Evolutionary conservation across 1,140 invertebrate genomes (phyloP), one percentile per base, ranked within the genome.

Genomic region (Latrodectus geometricus): DNA sequence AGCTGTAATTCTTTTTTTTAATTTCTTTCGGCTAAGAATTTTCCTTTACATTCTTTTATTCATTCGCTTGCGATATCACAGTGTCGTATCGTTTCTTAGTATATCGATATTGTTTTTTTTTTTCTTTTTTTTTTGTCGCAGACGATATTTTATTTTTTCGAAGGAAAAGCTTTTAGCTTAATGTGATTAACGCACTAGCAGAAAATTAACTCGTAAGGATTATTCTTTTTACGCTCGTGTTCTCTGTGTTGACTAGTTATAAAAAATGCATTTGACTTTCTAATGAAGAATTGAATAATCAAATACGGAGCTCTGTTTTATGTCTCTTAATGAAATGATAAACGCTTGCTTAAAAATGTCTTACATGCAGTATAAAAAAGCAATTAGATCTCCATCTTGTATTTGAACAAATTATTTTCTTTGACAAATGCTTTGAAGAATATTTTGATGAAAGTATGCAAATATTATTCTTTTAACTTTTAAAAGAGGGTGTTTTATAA

Each of bases 201-300:
- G 83, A 77, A 85, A 85, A 85, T 85, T 85, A 85, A 85, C 83
- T 85, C 65, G 68, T 49, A 56, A 61, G 61, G 70, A 83, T 83
- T 74, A 83, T 75, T 50, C 65, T 70, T 83, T 83, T 83, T 79
- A 35, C 65, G 11, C 15, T 69, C 35, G 20, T 54, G 15, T 69
- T 23, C 23, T 50, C 49, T 72, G 20, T 21, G 69, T 66, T 83
- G 74, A 83, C 23, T 83, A 76, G 65, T 69, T 69, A 80, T 77
- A 77, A 85, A 81, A 85, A 85, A 85, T 56, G 49, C 68, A 77
- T 85, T 85, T 85, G 83, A 85, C 83, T 85, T 85, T 77, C 35
- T 84, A 84, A 84, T 76, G 73, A 74, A 23, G 73, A 72, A 76
- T 75, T 76, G 73, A 75, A 84, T 74, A 65, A 35, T 56, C 48